phyloP scores from a whole-genome alignment of 1,140 invertebrate species.

The Calephelis virginiensis region DNA sequence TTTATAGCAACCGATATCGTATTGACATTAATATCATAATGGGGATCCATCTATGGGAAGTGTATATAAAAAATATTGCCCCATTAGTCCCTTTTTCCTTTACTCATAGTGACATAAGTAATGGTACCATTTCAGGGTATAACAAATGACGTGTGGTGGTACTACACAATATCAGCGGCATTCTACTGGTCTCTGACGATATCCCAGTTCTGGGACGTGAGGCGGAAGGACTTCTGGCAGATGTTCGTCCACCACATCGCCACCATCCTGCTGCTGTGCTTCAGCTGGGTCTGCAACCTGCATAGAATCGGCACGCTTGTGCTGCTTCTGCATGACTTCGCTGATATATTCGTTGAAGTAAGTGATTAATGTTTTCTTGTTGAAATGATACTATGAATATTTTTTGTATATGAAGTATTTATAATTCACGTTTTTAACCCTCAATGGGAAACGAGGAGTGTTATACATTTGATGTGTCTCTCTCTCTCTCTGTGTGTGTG shows the following conservation, averaged over 20 bases:
- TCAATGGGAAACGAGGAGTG: too few species aligned
- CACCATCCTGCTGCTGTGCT: conserved; percentile 91
- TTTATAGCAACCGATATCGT: too few species aligned
- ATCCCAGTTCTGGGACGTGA: conserved; percentile 95
- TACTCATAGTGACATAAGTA: not conserved
- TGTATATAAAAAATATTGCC: too few species aligned
- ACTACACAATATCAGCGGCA: conserved; percentile 96
- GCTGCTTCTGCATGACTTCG: conserved; percentile 95
- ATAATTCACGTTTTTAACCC: too few species aligned
- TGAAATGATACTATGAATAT: too few species aligned
- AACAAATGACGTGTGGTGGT: conserved; percentile 91
- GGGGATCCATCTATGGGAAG: too few species aligned
- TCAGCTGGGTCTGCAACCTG: conserved; percentile 97
- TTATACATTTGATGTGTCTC: too few species aligned
- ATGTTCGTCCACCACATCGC: conserved; percentile 98
- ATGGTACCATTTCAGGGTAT: conserved; percentile 78
- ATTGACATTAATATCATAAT: too few species aligned
- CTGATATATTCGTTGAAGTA: conserved; percentile 96
- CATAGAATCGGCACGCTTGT: conserved; percentile 95
- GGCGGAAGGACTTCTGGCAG: conserved; percentile 97
- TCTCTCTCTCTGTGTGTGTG: too few species aligned
- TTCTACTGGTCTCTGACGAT: conserved; percentile 98
- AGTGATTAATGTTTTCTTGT: conserved; percentile 7
- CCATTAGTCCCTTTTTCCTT: too few species aligned
- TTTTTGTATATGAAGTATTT: too few species aligned